phyloP scores from a whole-genome alignment of 2,888 invertebrate genomes.

The Drosophila villosipedis region DNA sequence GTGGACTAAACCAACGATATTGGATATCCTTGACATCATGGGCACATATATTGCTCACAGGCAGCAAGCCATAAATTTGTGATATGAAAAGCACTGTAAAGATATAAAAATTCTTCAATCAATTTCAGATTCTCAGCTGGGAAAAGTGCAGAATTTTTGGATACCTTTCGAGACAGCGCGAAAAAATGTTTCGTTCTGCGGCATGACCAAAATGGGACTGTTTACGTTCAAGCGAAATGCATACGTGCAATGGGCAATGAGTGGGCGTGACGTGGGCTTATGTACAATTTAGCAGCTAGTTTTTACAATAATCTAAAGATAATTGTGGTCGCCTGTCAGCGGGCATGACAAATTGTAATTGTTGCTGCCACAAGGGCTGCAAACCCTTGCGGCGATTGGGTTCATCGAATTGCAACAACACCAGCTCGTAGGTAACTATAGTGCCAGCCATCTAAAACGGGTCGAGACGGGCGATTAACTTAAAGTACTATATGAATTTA shows the following conservation, averaged over 20 bases:
- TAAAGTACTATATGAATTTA: background rate
- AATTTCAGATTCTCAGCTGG: background rate
- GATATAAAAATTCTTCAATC: background rate
- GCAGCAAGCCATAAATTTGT: constrained; percentile 82
- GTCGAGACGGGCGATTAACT: background rate
- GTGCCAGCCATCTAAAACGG: constrained; percentile 87
- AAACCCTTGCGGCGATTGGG: constrained; percentile 81
- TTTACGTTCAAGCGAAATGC: background rate
- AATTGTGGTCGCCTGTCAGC: constrained; percentile 64
- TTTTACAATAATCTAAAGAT: constrained; percentile 50
- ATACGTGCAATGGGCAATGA: constrained; percentile 14
- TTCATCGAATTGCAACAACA: constrained; percentile 88
- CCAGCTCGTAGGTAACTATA: constrained; percentile 89
- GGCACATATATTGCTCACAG: constrained; percentile 74
- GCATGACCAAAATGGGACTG: constrained; percentile 57
- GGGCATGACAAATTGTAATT: constrained; percentile 61
- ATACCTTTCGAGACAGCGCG: constrained; percentile 75
- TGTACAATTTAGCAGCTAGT: constrained; percentile 38
- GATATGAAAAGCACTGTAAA: constrained; percentile 77
- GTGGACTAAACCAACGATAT: constrained; percentile 78
- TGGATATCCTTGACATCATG: constrained; percentile 62
- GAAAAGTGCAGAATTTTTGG: background rate
- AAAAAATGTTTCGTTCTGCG: constrained; percentile 80
- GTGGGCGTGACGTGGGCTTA: constrained; percentile 53
- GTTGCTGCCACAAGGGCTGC: constrained; percentile 58